Base-by-base conservation (phyloP, 2,888 invertebrate genomes). In the Malthinus seriepunctatus region DNA sequence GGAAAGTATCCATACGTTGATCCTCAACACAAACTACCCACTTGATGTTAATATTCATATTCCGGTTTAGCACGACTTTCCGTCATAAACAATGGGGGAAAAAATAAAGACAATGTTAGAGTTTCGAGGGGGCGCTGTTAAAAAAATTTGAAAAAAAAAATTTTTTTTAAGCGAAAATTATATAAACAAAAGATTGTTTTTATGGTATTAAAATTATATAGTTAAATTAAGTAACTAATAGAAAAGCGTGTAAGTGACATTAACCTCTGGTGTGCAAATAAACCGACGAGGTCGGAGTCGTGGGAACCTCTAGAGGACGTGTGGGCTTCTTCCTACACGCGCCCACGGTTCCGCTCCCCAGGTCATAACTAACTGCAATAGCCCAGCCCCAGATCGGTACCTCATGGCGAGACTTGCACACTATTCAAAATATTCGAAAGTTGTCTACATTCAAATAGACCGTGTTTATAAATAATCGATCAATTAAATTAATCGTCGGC, bases 301-400 rank as follows among this genome's bases (percentile, higher is more conserved):
- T 67, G 68, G 67, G 66, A 66, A 63, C 60, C 58, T 23, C 23
- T 63, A 63, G 63, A 57, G 60, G 63, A 62, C 56, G 67, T 66
- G 67, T 68, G 67, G 68, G 68, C 63, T 42, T 52, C 63, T 63
- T 64, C 68, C 67, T 63, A 66, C 64, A 62, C 65, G 65, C 67
- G 67, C 68, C 68, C 68, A 68, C 68, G 66, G 61, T 60, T 60
- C 66, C 67, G 66, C 66, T 63, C 66, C 65, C 66, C 67, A 60
- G 63, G 62, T 67, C 66, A 62, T 66, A 67, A 64, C 62, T 63
- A 62, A 62, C 60, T 51, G 50, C 51, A 55, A 45, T 50, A 55
- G 51, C 60, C 58, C 62, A 57, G 49, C 51, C 63, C 52, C 52
- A 55, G 51, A 62, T 53, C 15, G 48, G 51, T 47, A 38, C 39